Evolutionary conservation across 2,888 invertebrate genomes (phyloP), one percentile per base, ranked within the genome.

Genomic region (Brachynemurus nebulosus): DNA sequence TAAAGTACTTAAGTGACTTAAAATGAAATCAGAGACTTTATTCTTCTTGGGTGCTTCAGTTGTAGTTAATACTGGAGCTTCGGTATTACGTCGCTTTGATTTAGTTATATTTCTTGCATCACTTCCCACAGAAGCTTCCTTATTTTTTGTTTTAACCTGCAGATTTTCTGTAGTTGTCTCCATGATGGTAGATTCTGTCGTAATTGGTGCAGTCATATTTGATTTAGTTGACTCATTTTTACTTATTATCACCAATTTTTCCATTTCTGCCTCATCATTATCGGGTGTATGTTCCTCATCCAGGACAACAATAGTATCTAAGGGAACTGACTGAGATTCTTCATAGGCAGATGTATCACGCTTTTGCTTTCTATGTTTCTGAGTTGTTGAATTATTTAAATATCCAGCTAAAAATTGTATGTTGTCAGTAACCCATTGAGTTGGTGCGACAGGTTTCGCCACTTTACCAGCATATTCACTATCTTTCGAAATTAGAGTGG

Each of bases 321-420:
- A 30, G n/a, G n/a, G n/a, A 30, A 30, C n/a, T 30, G 60, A 60
- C 42, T 60, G 58, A 39, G 60, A 60, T 40, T 59, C 59, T 47
- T 59, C 56, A 45, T 58, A 55, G 2, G 60, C 59, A 14, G 12
- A 19, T 2, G 19, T n/a, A 3, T 30, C 30, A n/a, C 30, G 30
- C 6, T 30, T 30, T 30, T 30, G 30, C 7, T 30, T 30, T 30
- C 14, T 30, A 30, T 30, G n/a, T 2, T 4, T 12, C 3, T 27
- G 9, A 27, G 9, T 27, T 5, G 27, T 27, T n/a, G 9, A n/a
- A 12, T 23, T 9, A 9, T 23, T 23, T 23, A 23, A 23, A 35
- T 35, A 14, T 9, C 16, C 35, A 14, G 16, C 14, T 9, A 35
- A 9, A 2, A 35, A 2, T 35, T 35, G n/a, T 16, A 35, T 14